A percentile compares a stretch with the other conserved stretches of the same genome.
These are phyloP conservation scores for Cephus rjabovi DNA, from an alignment of 2,888 invertebrate genomes.

Conservation along the genomic window DNA sequence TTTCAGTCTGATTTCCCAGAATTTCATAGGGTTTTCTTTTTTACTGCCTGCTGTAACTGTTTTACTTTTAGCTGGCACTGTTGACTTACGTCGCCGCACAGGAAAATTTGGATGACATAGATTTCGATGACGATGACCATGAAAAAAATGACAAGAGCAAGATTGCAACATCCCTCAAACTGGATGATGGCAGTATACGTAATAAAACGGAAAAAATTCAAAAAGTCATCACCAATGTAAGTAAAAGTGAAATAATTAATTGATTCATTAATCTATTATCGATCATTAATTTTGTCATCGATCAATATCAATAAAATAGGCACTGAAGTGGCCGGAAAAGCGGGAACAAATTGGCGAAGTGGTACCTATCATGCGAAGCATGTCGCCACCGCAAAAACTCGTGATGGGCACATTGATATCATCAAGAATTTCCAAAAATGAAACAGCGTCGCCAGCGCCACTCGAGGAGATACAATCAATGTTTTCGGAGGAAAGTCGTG, in stretches of 20 bases:
- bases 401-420: conserved; percentile 75
- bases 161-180: conserved; percentile 47
- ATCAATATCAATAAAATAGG: conserved; percentile 47
- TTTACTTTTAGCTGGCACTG: conserved; percentile 3
- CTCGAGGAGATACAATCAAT: conserved; percentile 69
- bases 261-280: background rate
- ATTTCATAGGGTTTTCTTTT: background rate
- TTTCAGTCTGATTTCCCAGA: background rate
- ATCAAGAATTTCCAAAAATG: conserved; percentile 51
- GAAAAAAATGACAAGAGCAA: conserved; percentile 34
- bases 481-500: conserved; percentile 66
- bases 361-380: conserved; percentile 74
- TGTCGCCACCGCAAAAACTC: conserved; percentile 74
- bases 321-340: conserved; percentile 72
- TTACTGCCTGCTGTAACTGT: background rate
- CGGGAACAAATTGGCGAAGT: conserved; percentile 74
- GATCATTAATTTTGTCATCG: background rate
- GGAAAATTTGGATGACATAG: conserved; percentile 24
- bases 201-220: conserved; percentile 43
- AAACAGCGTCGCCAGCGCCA: conserved; percentile 22
- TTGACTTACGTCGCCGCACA: conserved; percentile 7
- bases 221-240: conserved; percentile 36
- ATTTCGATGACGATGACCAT: conserved; percentile 23
- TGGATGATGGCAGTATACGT: conserved; percentile 38
- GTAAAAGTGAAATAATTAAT: conserved; percentile 16